Percentiles rank a stretch among this genome's conserved stretches.
Conservation (phyloP, 2,113 vertebrate genomes). For the Xiphophorus couchianus region DNA sequence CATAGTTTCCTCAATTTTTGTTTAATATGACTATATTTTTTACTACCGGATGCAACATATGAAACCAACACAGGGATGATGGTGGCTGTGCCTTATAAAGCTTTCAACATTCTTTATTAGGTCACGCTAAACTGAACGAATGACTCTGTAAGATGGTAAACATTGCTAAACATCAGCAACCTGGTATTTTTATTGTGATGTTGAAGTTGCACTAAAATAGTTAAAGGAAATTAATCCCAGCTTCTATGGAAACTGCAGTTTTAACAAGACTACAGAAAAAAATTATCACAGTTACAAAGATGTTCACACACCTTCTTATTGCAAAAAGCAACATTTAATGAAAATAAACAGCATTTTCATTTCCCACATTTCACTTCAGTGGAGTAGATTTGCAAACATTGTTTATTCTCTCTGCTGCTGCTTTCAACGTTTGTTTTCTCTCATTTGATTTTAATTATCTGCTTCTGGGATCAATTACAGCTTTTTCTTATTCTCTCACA, state of each 20-base stretch:
- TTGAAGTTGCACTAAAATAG: neutral
- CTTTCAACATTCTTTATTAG: neutral
- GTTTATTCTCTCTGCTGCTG: neutral
- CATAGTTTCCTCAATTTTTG: neutral
- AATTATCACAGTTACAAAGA: neutral
- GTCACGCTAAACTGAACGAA: neutral
- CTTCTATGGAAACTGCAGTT: neutral
- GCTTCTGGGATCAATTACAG: constrained; percentile 25
- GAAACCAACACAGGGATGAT: neutral
- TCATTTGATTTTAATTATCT: constrained; percentile 13
- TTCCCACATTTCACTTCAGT: neutral
- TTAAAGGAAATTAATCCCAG: neutral
- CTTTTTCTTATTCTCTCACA: constrained; percentile 1
- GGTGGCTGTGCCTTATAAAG: neutral
- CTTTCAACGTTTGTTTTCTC: constrained; percentile 16
- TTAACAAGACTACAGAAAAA: neutral
- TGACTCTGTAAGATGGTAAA: neutral
- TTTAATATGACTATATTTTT: neutral
- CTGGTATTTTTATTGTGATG: neutral
- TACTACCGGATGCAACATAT: neutral
- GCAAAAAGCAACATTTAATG: neutral
- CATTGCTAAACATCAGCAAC: neutral
- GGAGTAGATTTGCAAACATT: neutral
- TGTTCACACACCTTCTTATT: neutral
- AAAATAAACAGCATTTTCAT: neutral